A percentile compares a stretch with the other conserved stretches of the same genome.
Conservation (phyloP, 2,797 vertebrate species). For the Gila robusta region DNA sequence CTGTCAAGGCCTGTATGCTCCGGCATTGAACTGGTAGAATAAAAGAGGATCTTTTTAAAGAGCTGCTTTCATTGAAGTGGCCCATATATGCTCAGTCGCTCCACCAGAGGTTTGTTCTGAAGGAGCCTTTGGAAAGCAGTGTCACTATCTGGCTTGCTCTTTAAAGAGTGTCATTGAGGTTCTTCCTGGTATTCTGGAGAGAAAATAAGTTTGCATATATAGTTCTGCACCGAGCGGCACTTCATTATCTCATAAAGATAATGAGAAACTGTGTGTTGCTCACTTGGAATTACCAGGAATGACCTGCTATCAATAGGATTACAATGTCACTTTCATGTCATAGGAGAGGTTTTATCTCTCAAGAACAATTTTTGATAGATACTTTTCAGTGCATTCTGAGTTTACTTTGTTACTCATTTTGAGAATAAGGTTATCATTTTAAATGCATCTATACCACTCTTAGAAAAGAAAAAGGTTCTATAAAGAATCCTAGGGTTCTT, state of each 20-base stretch:
- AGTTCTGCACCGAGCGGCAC: slow-evolving; percentile 22
- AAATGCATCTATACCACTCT: not conserved
- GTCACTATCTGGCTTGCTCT: slow-evolving; percentile 22
- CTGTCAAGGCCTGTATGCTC: slow-evolving; percentile 5
- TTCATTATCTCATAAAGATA: slow-evolving; percentile 57
- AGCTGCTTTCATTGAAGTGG: slow-evolving; percentile 31
- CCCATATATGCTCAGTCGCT: slow-evolving; percentile 1
- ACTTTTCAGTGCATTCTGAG: too few species aligned
- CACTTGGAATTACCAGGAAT: slow-evolving; percentile 28
- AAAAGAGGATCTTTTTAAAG: slow-evolving; percentile 36
- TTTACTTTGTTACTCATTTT: too few species aligned
- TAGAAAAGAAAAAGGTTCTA: not conserved
- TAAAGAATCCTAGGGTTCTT: not conserved
- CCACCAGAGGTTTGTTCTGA: slow-evolving; percentile 31
- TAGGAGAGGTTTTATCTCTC: slow-evolving; percentile 36
- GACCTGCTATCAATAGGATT: slow-evolving; percentile 46
- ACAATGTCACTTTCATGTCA: not conserved
- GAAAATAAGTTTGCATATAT: not conserved
- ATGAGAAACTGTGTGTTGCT: slow-evolving; percentile 42
- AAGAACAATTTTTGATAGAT: not conserved
- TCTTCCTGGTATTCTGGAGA: not conserved
- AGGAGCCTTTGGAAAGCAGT: slow-evolving; percentile 25
- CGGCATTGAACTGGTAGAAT: not conserved
- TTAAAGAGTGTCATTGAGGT: slow-evolving; percentile 7
- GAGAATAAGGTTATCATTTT: not conserved